Conservation (phyloP, 2,797 vertebrate genomes). For the Leptoclinus maculatus region DNA sequence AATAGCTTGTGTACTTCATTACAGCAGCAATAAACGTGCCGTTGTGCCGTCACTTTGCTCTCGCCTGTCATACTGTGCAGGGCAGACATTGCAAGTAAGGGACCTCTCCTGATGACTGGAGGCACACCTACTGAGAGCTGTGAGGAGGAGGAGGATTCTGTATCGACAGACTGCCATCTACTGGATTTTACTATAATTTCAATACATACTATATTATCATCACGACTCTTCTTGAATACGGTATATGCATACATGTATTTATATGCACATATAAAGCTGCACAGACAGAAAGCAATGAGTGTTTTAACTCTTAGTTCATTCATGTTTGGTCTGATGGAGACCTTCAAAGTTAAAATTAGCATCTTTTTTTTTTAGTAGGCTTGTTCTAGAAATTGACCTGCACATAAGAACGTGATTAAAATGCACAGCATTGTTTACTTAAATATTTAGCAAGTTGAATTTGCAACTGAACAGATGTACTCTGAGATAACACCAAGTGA, state of each 20-base stretch:
- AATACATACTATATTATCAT: background rate
- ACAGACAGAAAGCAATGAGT: background rate
- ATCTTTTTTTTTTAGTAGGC: background rate
- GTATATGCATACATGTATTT: background rate
- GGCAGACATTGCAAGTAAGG: constrained; percentile 42
- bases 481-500: accelerated
- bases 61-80: constrained; percentile 37
- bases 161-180: constrained; percentile 81
- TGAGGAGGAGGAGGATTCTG: constrained; percentile 29
- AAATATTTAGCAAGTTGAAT: background rate
- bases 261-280: background rate
- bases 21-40: constrained; percentile 54
- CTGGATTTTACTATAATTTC: constrained; percentile 62
- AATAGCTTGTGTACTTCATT: constrained; percentile 57
- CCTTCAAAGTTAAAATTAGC: background rate
- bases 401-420: background rate
- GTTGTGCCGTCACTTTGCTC: constrained; percentile 61
- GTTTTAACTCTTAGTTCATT: background rate
- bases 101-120: constrained; percentile 54
- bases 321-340: background rate
- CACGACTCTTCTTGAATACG: background rate
- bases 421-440: background rate
- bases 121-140: constrained; percentile 44
- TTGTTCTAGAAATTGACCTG: background rate
- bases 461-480: background rate